Percentiles rank a stretch among this genome's conserved stretches.
Conservation (phyloP, 2,888 invertebrate genomes). For the Cosmorhoe ocellata region DNA sequence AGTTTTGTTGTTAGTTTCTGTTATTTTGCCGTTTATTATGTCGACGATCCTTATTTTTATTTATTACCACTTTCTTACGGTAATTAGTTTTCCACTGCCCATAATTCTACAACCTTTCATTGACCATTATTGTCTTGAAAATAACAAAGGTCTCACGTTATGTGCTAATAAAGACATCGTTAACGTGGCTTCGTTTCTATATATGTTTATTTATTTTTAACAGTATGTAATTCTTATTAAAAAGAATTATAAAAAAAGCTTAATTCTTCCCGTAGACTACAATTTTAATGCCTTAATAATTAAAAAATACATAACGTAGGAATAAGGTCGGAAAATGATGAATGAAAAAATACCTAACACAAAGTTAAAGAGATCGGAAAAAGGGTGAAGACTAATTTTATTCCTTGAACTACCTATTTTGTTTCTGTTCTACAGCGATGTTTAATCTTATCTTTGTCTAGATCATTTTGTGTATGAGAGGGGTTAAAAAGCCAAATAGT, state of each 20-base stretch:
- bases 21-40: conserved; percentile 5
- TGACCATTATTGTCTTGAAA: conserved; percentile 16
- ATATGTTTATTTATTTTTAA: no score
- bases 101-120: conserved; percentile 22
- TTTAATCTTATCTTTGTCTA: no score
- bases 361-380: not conserved
- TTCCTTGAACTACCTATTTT: no score
- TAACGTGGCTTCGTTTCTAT: conserved; percentile 20
- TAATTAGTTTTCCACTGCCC: conserved; percentile 17
- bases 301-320: no score
- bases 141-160: conserved; percentile 24
- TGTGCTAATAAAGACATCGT: conserved; percentile 30
- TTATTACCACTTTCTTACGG: conserved; percentile 15
- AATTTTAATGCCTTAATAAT: no score
- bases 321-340: no score
- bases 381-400: not conserved
- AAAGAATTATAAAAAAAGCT: no score
- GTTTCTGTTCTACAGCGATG: no score
- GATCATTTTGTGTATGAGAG: no score
- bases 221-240: no score
- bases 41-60: conserved; percentile 11
- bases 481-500: no score
- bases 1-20: not conserved
- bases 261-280: no score
- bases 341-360: not conserved